phyloP scores from a whole-genome alignment of 2,888 invertebrate species.

The Tromatobia lineatoria region DNA sequence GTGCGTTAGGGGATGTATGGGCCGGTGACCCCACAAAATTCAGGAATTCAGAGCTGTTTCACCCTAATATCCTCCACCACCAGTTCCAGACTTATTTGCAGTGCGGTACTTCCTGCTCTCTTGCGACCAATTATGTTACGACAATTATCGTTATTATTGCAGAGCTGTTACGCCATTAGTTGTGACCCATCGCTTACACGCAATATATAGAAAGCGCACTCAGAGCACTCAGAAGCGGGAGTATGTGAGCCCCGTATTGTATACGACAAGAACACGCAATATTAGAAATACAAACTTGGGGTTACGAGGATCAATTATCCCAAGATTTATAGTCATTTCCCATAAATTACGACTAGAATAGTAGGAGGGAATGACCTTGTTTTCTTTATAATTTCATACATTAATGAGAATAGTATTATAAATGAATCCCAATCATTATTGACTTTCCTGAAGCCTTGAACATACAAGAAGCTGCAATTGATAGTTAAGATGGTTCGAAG shows the following conservation, averaged over 20 bases:
- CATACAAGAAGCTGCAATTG: too few relatives aligned
- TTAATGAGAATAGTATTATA: too few relatives aligned
- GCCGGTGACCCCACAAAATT: not conserved
- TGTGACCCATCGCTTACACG: slow-evolving; percentile 48
- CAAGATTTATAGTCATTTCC: not conserved
- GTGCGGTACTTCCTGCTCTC: slow-evolving; percentile 15
- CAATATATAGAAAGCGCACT: slow-evolving; percentile 27
- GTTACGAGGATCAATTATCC: not conserved
- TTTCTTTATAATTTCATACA: too few relatives aligned
- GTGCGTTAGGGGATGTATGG: not conserved
- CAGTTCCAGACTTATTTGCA: slow-evolving; percentile 17
- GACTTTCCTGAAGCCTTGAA: too few relatives aligned
- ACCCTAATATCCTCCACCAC: slow-evolving; percentile 10
- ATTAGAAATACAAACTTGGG: not conserved
- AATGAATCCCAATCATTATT: too few relatives aligned
- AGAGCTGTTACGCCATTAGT: slow-evolving; percentile 46
- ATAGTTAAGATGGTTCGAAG: too few relatives aligned
- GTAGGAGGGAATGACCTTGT: too few relatives aligned
- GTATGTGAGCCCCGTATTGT: not conserved
- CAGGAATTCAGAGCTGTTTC: slow-evolving; percentile 10
- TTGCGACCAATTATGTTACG: slow-evolving; percentile 35
- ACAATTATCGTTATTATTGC: slow-evolving; percentile 52
- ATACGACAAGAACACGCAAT: not conserved
- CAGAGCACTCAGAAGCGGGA: slow-evolving; percentile 7
- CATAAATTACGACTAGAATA: not conserved